phyloP scores from a whole-genome alignment of 2,113 vertebrate genomes.

The Phaetusa simplex region DNA sequence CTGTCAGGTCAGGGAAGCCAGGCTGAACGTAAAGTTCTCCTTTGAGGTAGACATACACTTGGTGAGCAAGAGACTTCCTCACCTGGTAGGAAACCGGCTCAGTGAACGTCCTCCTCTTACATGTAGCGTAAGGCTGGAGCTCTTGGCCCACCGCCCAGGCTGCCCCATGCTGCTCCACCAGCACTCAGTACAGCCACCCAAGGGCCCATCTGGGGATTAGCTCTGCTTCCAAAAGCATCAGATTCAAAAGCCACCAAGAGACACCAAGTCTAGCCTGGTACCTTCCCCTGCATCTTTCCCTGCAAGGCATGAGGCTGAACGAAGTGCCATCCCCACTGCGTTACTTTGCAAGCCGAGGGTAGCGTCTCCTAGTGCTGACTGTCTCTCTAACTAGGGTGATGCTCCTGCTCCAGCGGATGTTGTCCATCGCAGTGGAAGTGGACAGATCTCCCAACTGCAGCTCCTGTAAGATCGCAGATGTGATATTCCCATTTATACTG shows the following conservation, averaged over 20 bases:
- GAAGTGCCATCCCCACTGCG: neutral
- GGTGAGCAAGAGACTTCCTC: neutral
- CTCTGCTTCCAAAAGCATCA: neutral
- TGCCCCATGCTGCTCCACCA: neutral
- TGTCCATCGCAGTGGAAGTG: conserved; percentile 89
- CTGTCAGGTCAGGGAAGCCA: neutral
- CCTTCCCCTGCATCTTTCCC: fast-evolving
- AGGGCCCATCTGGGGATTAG: neutral
- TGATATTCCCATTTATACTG: conserved; percentile 82
- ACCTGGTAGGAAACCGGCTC: neutral
- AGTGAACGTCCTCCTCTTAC: neutral
- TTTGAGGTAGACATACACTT: neutral
- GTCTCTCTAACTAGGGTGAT: conserved; percentile 75
- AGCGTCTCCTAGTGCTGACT: neutral
- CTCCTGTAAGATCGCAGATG: conserved; percentile 85
- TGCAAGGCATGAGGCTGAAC: neutral
- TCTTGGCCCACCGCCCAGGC: neutral
- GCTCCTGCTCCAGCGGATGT: conserved; percentile 87
- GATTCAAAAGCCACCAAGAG: neutral
- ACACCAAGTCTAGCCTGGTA: neutral
- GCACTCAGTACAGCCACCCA: fast-evolving
- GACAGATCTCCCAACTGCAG: conserved; percentile 86
- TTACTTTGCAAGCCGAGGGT: neutral
- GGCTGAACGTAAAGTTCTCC: neutral
- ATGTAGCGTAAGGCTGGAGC: neutral